Percentiles rank a stretch among this genome's conserved stretches.
Evolutionary conservation across 2,888 invertebrate species (phyloP).

Genomic region (Amphipoea oculea): DNA sequence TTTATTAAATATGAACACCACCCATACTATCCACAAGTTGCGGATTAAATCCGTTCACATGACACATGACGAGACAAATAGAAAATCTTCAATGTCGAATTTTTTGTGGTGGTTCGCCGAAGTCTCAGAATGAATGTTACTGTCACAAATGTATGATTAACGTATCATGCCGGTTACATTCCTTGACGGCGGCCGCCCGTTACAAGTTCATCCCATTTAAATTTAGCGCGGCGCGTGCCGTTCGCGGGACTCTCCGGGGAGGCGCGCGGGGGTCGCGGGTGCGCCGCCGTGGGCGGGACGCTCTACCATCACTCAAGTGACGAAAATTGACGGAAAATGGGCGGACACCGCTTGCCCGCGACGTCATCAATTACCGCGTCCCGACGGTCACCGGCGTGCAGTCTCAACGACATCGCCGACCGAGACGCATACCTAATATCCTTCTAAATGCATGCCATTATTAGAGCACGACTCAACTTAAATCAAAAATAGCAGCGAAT

Average conservation of each 20-base stretch:
- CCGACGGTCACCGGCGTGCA: constrained; percentile 87
- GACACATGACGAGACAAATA: constrained; percentile 58
- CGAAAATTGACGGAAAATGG: constrained; percentile 91
- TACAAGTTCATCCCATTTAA: constrained; percentile 90
- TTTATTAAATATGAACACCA: constrained; percentile 4
- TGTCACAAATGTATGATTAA: constrained; percentile 90
- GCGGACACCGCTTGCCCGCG: constrained; percentile 89
- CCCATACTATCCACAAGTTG: constrained; percentile 5
- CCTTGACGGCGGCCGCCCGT: constrained; percentile 85
- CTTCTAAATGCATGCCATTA: constrained; percentile 78
- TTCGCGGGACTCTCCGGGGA: constrained; percentile 74
- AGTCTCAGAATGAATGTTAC: constrained; percentile 83
- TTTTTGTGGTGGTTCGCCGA: constrained; percentile 77
- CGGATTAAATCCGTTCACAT: constrained; percentile 43
- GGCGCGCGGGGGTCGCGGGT: constrained; percentile 63
- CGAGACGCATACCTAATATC: constrained; percentile 85
- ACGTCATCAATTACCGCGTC: constrained; percentile 90
- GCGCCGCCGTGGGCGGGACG: constrained; percentile 83
- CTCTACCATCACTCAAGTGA: constrained; percentile 90
- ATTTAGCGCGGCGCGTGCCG: constrained; percentile 90
- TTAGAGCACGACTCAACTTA: constrained; percentile 73
- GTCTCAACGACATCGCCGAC: constrained; percentile 75
- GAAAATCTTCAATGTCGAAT: constrained; percentile 69
- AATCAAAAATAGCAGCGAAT: constrained; percentile 61
- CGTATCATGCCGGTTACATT: constrained; percentile 85